Evolutionary conservation across 2,888 invertebrate genomes (phyloP), one percentile per base, ranked within the genome.

Genomic region (Scaptodrosophila latifasciaeformis): DNA sequence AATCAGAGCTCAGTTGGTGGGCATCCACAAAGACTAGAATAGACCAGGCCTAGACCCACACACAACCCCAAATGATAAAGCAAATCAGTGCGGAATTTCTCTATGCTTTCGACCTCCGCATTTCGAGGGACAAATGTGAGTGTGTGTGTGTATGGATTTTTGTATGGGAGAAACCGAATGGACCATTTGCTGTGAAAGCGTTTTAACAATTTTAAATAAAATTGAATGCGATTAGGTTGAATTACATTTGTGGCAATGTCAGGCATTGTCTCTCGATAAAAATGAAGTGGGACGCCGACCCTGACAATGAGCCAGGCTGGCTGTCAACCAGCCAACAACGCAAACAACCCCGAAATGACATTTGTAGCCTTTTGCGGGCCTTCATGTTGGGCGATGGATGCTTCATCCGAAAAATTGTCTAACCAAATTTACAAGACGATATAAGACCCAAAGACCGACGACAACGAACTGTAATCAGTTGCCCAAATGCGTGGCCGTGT

Each of bases 201-300:
- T 66, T 72, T 79, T 69, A 69, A 63, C 76, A 74, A 74, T 79
- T 79, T 74, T 72, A 75, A 79, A 77, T 79, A 76, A 75, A 79
- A 79, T 79, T 77, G 69, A 68, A 79, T 74, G 75, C 62, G 77
- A 77, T 77, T 79, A 63, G 64, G 56, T 67, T 63, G 75, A 63
- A 72, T 72, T 75, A 70, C 69, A 67, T 65, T 75, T 69, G 63
- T 58, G 70, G 69, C 60, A 39, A 49, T 50, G 43, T 65, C 58
- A n/a, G n/a, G 56, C 58, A 60, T 66, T 67, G 67, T 63, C 48
- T 31, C 57, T 56, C 67, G 65, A 70, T 74, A 64, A 70, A 67
- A 76, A 53, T 61, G 54, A 54, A 55, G 54, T 66, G 54, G 50
- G 54, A n/a, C 10, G 13, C n/a, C n/a, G n/a, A 57, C 54, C 43